Conservation (phyloP, 2,797 vertebrate genomes). For the Ispidina lecontei region DNA sequence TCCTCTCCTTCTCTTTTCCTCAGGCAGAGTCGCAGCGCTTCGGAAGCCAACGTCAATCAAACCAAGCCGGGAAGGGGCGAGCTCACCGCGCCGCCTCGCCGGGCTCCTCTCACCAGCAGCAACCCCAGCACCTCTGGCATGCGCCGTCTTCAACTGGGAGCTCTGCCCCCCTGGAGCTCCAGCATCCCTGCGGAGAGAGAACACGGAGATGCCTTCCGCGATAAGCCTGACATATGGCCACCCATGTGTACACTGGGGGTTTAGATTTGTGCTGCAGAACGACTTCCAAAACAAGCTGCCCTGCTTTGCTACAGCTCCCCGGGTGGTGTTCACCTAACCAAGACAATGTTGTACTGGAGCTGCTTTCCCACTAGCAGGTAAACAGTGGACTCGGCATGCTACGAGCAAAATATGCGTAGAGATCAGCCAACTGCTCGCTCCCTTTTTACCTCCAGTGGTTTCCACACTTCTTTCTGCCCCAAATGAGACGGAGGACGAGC, state of each 20-base stretch:
- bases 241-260: slow-evolving; percentile 54
- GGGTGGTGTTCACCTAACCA: neutral
- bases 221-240: slow-evolving; percentile 59
- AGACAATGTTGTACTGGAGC: neutral
- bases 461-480: neutral
- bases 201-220: slow-evolving; percentile 18
- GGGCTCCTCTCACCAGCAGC: neutral
- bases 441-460: neutral
- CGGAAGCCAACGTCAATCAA: neutral
- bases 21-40: neutral
- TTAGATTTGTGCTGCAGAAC: slow-evolving; percentile 55
- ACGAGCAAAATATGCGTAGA: neutral
- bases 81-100: neutral
- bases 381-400: neutral
- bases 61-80: neutral
- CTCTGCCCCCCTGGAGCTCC: neutral
- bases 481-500: neutral
- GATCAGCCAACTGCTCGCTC: neutral
- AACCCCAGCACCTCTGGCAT: neutral
- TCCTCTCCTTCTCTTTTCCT: slow-evolving; percentile 4
- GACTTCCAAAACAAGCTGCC: slow-evolving; percentile 62
- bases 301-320: slow-evolving; percentile 28
- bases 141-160: neutral
- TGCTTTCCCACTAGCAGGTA: neutral
- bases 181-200: slow-evolving; percentile 44